Evolutionary conservation across 2,888 invertebrate species (phyloP).

Genomic region (Drosophila mimica): DNA sequence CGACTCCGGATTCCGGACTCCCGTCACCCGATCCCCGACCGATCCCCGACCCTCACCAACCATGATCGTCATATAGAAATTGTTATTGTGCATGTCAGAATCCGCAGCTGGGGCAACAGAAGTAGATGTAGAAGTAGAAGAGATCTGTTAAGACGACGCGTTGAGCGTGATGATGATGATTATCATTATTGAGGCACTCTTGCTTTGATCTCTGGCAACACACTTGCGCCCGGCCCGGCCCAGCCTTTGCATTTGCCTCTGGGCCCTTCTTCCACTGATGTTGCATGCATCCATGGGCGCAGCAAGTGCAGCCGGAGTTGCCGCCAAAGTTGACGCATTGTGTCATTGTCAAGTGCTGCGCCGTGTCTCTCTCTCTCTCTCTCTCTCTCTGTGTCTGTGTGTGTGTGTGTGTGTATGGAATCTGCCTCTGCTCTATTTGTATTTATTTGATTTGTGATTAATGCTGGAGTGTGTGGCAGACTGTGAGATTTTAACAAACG

Average conservation of each 20-base stretch:
- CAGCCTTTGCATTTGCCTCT: slow-evolving; percentile 7
- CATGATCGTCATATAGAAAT: slow-evolving; percentile 39
- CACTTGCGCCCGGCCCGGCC: slow-evolving; percentile 41
- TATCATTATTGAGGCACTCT: slow-evolving; percentile 80
- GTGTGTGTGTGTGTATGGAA: slow-evolving; percentile 6
- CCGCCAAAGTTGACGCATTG: slow-evolving; percentile 79
- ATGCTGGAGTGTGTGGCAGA: slow-evolving; percentile 59
- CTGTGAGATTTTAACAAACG: slow-evolving; percentile 45
- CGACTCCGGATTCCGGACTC: background rate
- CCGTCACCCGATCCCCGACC: background rate
- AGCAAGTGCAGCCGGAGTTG: slow-evolving; percentile 70
- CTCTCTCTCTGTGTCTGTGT: background rate
- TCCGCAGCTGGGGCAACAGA: slow-evolving; percentile 32
- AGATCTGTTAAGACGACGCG: slow-evolving; percentile 46
- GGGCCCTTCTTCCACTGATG: slow-evolving; percentile 16
- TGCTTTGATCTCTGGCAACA: slow-evolving; percentile 69
- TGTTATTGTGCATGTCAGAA: slow-evolving; percentile 57
- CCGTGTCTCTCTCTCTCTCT: slow-evolving; percentile 29
- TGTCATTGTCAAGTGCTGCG: slow-evolving; percentile 76
- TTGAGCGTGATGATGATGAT: slow-evolving; percentile 66
- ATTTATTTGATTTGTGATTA: slow-evolving; percentile 72
- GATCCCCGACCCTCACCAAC: background rate
- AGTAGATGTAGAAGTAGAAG: slow-evolving; percentile 26
- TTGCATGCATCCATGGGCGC: slow-evolving; percentile 50
- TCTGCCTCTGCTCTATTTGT: slow-evolving; percentile 69